Evolutionary conservation across 2,888 invertebrate genomes (phyloP).

Genomic region (Notodonta ziczac): DNA sequence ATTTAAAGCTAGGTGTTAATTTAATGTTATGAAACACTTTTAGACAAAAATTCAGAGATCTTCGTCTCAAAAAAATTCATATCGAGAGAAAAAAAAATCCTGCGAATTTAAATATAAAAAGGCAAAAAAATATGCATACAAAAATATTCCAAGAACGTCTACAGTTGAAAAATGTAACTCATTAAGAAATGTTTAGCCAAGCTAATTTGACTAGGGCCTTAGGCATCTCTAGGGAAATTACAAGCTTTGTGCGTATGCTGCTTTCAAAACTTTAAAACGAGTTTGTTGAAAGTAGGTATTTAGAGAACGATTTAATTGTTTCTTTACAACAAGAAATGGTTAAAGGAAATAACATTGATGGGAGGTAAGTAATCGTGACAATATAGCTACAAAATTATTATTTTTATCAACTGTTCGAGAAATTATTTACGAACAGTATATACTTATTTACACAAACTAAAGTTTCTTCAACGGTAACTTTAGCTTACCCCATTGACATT

Average conservation of each 20-base stretch:
- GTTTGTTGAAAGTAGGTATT: slow-evolving; percentile 40
- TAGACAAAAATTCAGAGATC: neutral
- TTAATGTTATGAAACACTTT: no score
- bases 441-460: neutral
- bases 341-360: neutral
- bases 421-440: no score
- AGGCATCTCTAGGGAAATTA: slow-evolving; percentile 74
- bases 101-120: slow-evolving; percentile 1
- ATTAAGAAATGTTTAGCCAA: slow-evolving; percentile 76
- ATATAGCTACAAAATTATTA: no score
- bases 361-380: no score
- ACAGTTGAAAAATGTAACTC: slow-evolving; percentile 71
- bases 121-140: slow-evolving; percentile 54
- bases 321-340: neutral
- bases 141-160: slow-evolving; percentile 58
- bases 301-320: neutral
- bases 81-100: neutral
- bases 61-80: neutral
- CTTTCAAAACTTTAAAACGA: slow-evolving; percentile 59
- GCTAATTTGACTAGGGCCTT: slow-evolving; percentile 74
- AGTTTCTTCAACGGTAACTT: no score
- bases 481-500: no score
- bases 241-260: slow-evolving; percentile 64
- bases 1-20: no score
- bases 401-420: no score